Evolutionary conservation across 1,140 invertebrate genomes (phyloP), one percentile per base, ranked within the genome.

Genomic region (Pseudachorutes palmiensis): DNA sequence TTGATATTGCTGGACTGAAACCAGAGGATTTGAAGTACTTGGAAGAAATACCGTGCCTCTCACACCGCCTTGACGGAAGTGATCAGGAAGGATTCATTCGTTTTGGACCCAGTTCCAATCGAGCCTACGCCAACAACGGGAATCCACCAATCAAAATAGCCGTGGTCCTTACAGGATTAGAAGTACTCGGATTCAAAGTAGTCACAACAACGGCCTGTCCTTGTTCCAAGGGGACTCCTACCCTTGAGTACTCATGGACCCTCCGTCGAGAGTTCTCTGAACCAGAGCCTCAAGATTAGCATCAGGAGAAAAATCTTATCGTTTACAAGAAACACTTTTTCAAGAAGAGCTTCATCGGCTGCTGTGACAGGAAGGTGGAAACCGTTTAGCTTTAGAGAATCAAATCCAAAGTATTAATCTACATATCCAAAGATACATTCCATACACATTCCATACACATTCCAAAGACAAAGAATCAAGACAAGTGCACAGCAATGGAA

Each of bases 181-280:
- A 92, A 82, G 88, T 91, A 62, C 81, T 92, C 70, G 89, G 89
- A 51, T 92, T 91, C 78, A 87, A 87, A 80, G 89, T 92, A 51
- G 87, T 92, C 30, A 88, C 89, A 68, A 90, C 88, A 31, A 90
- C 88, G 68, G 90, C 88, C 59, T 89, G 88, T 66, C 60, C 69
- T 0, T 68, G 48, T 12, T 48, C 64, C 24, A 62, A 63, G 12
- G 28, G 62, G 0, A 66, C 58, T 5, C 26, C 16, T 22, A 41
- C 33, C 24, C 68, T 57, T 1, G 72, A 74, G 62, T 74, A 74
- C 63, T 64, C 62, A 2, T 92, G 90, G 90, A 92, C 90, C 78
- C 89, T 91, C 87, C 86, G 88, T 82, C 89, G 89, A 79, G 88
- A 91, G 72, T 91, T 91, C 78, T 81, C 85, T 62, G 89, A 91